Conservation (phyloP, 92 coral and sea anemone species). For the Epizoanthus scotinus region DNA sequence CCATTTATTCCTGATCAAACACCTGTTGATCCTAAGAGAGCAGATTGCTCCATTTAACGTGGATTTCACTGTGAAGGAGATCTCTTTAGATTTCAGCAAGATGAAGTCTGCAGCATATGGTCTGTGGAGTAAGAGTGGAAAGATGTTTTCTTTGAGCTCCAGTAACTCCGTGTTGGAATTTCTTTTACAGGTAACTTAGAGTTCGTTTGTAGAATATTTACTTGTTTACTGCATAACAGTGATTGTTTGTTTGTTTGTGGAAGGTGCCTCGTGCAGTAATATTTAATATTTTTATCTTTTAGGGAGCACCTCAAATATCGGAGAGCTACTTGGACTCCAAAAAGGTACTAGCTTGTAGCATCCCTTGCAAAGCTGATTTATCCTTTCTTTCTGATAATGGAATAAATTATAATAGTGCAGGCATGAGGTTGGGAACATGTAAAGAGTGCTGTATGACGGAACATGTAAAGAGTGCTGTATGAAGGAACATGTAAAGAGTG, state of each 20-base stretch:
- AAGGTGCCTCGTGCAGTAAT: background rate
- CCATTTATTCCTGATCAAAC: constrained; percentile 90
- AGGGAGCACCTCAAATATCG: constrained; percentile 97
- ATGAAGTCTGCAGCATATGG: constrained; percentile 97
- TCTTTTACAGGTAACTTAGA: constrained; percentile 75
- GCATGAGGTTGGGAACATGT: too few species aligned
- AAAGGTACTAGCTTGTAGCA: constrained; percentile 56
- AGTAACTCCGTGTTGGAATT: constrained; percentile 92
- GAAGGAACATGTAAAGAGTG: too few species aligned
- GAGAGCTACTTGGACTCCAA: constrained; percentile 95
- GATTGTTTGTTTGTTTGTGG: background rate
- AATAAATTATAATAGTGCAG: too few species aligned
- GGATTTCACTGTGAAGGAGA: constrained; percentile 95
- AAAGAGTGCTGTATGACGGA: too few species aligned
- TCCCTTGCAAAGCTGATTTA: too few species aligned
- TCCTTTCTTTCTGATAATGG: too few species aligned
- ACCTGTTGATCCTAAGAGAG: constrained; percentile 92
- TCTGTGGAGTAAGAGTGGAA: constrained; percentile 91
- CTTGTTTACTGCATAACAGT: background rate
- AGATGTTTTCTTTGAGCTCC: constrained; percentile 87
- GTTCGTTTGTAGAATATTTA: background rate
- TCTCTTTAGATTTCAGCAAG: constrained; percentile 96
- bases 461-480: too few species aligned
- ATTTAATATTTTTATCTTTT: background rate
- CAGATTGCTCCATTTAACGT: constrained; percentile 99